phyloP scores from a whole-genome alignment of 2,797 vertebrate species.

The Sebastes taczanowskii region DNA sequence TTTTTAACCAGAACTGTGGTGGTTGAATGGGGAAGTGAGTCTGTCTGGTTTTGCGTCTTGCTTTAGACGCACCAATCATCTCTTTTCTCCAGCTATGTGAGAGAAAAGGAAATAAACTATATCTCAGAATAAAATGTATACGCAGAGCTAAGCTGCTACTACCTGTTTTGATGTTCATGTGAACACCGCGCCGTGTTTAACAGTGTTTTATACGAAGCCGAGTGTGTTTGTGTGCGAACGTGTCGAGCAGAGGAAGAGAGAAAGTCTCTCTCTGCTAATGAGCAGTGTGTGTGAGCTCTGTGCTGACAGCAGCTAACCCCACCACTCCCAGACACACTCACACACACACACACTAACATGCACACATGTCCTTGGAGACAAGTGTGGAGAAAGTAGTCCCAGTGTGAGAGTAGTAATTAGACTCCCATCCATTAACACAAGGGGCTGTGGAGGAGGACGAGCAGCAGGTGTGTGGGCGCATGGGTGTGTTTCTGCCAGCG shows the following conservation, averaged over 20 bases:
- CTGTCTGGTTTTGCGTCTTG: slow-evolving; percentile 63
- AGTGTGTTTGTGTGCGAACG: slow-evolving; percentile 40
- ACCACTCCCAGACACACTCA: slow-evolving; percentile 47
- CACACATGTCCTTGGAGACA: slow-evolving; percentile 75
- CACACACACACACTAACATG: slow-evolving; percentile 40
- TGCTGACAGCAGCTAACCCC: slow-evolving; percentile 69
- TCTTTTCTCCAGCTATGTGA: slow-evolving; percentile 32
- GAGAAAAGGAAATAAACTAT: slow-evolving; percentile 38
- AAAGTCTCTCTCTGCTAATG: slow-evolving; percentile 77
- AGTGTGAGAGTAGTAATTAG: slow-evolving; percentile 85
- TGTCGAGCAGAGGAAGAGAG: slow-evolving; percentile 54
- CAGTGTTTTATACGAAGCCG: slow-evolving; percentile 49
- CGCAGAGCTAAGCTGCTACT: slow-evolving; percentile 12
- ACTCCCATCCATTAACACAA: slow-evolving; percentile 86
- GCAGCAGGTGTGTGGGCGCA: slow-evolving; percentile 77
- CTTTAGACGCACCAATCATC: slow-evolving; percentile 47
- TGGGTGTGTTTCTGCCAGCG: slow-evolving; percentile 52
- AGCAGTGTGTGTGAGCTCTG: slow-evolving; percentile 67
- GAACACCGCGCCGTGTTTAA: slow-evolving; percentile 42
- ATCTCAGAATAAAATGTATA: slow-evolving; percentile 37
- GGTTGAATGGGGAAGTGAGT: slow-evolving; percentile 71
- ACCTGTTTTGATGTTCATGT: slow-evolving; percentile 36
- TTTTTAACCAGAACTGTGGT: slow-evolving; percentile 71
- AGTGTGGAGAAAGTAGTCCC: slow-evolving; percentile 76
- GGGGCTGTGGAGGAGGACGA: slow-evolving; percentile 71